Conservation (phyloP, 2,797 vertebrate species). For the Chelmon rostratus region DNA sequence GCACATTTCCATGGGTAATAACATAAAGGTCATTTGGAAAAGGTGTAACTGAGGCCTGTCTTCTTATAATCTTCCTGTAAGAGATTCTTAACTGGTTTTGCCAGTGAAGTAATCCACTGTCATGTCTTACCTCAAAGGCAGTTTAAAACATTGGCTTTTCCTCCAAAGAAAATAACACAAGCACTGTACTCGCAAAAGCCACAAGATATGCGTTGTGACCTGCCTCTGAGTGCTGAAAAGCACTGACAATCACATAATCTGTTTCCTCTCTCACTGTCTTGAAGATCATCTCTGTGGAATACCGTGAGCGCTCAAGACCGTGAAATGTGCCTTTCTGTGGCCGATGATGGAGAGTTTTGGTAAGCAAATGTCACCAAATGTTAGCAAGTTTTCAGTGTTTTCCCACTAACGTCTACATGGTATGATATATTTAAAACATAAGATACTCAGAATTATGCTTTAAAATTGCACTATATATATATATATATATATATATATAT, state of each 20-base stretch:
- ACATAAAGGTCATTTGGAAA: background rate
- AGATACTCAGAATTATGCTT: background rate
- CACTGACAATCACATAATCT: background rate
- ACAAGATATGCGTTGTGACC: background rate
- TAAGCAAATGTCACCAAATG: slow-evolving; percentile 49
- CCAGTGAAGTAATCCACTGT: background rate
- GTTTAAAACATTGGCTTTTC: background rate
- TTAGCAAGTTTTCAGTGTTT: background rate
- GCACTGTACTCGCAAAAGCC: background rate
- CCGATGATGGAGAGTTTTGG: slow-evolving; percentile 86
- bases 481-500: background rate
- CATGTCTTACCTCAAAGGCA: background rate
- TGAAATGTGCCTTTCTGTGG: slow-evolving; percentile 30
- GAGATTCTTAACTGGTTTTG: slow-evolving; percentile 12
- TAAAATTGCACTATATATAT: too few relatives aligned
- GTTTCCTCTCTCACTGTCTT: background rate
- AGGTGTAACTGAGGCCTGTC: background rate
- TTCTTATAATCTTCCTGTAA: background rate
- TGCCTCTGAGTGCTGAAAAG: background rate
- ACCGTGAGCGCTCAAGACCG: slow-evolving; percentile 69
- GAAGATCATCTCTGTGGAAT: slow-evolving; percentile 79
- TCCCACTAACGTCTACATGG: background rate
- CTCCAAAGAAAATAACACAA: background rate
- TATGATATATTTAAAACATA: background rate
- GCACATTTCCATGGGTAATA: background rate